Conservation (phyloP, 2,888 invertebrate species). For the Limnephilus marmoratus region DNA sequence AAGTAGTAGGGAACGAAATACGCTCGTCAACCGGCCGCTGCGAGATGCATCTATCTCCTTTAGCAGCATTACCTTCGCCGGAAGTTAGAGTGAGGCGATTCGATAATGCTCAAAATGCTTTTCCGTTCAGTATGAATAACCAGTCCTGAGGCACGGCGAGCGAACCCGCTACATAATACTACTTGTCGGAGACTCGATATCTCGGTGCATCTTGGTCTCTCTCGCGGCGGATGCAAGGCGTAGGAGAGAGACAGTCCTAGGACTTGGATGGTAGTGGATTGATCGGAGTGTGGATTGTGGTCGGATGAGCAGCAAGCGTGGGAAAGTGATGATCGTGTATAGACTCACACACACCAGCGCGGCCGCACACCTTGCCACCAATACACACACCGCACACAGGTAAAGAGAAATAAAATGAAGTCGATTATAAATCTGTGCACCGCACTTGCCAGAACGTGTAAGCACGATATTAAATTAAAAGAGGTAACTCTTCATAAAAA, state of each 20-base stretch:
- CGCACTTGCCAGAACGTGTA: conserved; percentile 45
- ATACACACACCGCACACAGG: conserved; percentile 52
- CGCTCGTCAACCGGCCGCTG: background rate
- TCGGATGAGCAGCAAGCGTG: conserved; percentile 73
- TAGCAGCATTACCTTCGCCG: conserved; percentile 43
- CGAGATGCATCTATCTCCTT: conserved; percentile 54
- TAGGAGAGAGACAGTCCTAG: conserved; percentile 60
- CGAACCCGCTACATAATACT: conserved; percentile 50
- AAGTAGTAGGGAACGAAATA: conserved; percentile 25
- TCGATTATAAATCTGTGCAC: conserved; percentile 56
- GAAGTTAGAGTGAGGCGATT: conserved; percentile 59
- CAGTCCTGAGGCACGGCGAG: conserved; percentile 45
- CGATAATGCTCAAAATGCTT: conserved; percentile 53
- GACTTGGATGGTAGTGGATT: conserved; percentile 54
- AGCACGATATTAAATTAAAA: conserved; percentile 39
- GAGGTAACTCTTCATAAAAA: background rate
- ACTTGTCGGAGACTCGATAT: conserved; percentile 16
- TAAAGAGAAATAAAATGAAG: conserved; percentile 56
- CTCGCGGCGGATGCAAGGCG: conserved; percentile 22
- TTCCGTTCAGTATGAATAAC: conserved; percentile 60
- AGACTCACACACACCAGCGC: conserved; percentile 55
- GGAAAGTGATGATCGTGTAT: conserved; percentile 74
- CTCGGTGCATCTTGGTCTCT: conserved; percentile 51
- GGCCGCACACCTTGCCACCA: conserved; percentile 59
- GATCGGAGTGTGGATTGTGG: conserved; percentile 72